A percentile compares a stretch with the other conserved stretches of the same genome.
phyloP scores from a whole-genome alignment of 2,113 vertebrate genomes.

The Esox niger region DNA sequence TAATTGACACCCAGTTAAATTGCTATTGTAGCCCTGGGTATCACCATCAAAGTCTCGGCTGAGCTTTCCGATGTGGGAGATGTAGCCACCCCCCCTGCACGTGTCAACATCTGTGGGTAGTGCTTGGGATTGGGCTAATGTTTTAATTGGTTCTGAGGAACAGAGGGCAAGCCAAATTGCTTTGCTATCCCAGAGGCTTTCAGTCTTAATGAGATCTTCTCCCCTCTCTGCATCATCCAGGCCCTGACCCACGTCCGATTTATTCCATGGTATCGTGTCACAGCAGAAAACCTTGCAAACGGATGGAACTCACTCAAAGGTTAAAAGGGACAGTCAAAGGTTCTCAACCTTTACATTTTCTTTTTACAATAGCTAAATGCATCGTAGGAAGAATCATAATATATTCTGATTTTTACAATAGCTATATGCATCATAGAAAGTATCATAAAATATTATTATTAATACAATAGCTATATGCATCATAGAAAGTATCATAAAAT shows the following conservation, averaged over 20 bases:
- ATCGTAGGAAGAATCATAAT: no score
- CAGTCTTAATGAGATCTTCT: constrained; percentile 72
- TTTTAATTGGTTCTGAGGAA: constrained; percentile 77
- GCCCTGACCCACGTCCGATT: constrained; percentile 68
- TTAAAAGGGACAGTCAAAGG: constrained; percentile 67
- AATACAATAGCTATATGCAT: no score
- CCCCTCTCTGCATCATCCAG: constrained; percentile 65
- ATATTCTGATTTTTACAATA: no score
- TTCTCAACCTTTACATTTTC: no score
- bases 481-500: no score
- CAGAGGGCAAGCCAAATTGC: constrained; percentile 75
- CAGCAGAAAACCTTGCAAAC: constrained; percentile 46
- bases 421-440: no score
- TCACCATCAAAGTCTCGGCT: constrained; percentile 35
- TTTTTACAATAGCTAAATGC: no score
- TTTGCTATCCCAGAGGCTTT: constrained; percentile 70
- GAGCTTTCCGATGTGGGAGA: constrained; percentile 42
- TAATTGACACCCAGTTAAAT: no score
- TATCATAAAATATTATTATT: no score
- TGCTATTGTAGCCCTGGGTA: constrained; percentile 51
- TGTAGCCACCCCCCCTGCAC: constrained; percentile 40
- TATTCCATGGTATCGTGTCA: constrained; percentile 55
- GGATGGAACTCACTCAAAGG: constrained; percentile 48
- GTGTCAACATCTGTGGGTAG: constrained; percentile 65
- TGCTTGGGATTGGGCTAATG: constrained; percentile 69